These are phyloP conservation scores for Polydesmus complanatus DNA, from an alignment of 2,888 invertebrate species.

Conservation along the genomic window DNA sequence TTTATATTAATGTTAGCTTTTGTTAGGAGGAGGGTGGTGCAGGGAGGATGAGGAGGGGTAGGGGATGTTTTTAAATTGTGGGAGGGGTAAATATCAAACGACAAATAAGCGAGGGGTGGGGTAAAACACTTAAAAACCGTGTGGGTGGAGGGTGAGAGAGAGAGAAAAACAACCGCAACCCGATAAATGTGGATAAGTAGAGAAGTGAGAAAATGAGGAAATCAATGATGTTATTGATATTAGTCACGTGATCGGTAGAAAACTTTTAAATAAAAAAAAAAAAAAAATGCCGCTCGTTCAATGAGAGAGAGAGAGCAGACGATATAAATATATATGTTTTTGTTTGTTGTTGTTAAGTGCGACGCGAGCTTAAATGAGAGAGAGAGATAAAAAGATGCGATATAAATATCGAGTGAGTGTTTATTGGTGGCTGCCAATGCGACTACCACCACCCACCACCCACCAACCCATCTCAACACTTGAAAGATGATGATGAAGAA, in stretches of 20 bases:
- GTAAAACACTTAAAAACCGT: neutral
- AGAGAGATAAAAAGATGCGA: too few relatives aligned
- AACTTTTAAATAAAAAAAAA: too few relatives aligned
- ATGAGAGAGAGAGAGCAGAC: too few relatives aligned
- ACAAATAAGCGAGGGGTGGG: slow-evolving; percentile 9
- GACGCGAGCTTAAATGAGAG: too few relatives aligned
- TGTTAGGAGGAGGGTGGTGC: slow-evolving; percentile 1
- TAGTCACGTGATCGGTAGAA: neutral
- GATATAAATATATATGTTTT: too few relatives aligned
- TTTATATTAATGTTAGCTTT: slow-evolving; percentile 16
- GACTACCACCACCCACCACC: too few relatives aligned
- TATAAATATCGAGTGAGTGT: too few relatives aligned
- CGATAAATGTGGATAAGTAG: neutral
- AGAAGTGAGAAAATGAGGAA: neutral
- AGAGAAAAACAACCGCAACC: neutral
- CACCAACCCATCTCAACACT: too few relatives aligned
- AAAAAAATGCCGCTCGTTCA: too few relatives aligned
- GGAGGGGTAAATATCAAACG: neutral
- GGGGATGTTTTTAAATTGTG: neutral
- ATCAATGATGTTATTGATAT: neutral
- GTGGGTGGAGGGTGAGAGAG: neutral
- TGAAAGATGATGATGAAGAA: too few relatives aligned
- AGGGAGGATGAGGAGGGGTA: neutral
- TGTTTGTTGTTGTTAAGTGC: too few relatives aligned
- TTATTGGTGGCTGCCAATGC: too few relatives aligned